Evolutionary conservation across 1,140 invertebrate genomes (phyloP).

Genomic region (Sesamia nonagrioides): DNA sequence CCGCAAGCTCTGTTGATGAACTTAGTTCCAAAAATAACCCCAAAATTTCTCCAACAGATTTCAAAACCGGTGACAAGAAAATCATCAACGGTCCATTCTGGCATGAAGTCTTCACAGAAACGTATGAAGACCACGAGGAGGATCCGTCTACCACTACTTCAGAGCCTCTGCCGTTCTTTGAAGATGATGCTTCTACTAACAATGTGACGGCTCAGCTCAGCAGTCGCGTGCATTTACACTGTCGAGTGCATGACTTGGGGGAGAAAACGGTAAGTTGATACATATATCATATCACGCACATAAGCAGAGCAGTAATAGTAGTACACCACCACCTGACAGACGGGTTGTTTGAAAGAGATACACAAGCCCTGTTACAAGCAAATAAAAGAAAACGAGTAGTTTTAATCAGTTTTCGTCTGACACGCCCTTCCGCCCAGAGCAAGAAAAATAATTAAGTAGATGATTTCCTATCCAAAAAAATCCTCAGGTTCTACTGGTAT

Average conservation of each 20-base stretch:
- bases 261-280: constrained; percentile 90
- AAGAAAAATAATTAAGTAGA: no score
- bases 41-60: constrained; percentile 62
- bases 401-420: no score
- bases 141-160: constrained; percentile 85
- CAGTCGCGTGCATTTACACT: constrained; percentile 90
- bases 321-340: no score
- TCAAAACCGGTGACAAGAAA: constrained; percentile 81
- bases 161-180: constrained; percentile 90
- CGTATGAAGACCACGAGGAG: constrained; percentile 76
- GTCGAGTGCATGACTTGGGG: constrained; percentile 91
- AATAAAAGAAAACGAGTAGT: no score
- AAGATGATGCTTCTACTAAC: constrained; percentile 87
- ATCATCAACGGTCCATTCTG: constrained; percentile 79
- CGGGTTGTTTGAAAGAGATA: no score
- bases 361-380: no score
- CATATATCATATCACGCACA: not conserved
- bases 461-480: no score
- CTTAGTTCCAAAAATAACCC: not conserved
- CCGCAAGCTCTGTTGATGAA: no score
- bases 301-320: no score
- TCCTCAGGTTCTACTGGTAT: no score
- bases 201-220: constrained; percentile 91
- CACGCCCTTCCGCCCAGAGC: no score
- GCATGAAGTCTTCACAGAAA: constrained; percentile 81